Percentiles rank a stretch among this genome's conserved stretches.
Evolutionary conservation across 2,888 invertebrate species (phyloP).

Genomic region (Leucophenga montana): DNA sequence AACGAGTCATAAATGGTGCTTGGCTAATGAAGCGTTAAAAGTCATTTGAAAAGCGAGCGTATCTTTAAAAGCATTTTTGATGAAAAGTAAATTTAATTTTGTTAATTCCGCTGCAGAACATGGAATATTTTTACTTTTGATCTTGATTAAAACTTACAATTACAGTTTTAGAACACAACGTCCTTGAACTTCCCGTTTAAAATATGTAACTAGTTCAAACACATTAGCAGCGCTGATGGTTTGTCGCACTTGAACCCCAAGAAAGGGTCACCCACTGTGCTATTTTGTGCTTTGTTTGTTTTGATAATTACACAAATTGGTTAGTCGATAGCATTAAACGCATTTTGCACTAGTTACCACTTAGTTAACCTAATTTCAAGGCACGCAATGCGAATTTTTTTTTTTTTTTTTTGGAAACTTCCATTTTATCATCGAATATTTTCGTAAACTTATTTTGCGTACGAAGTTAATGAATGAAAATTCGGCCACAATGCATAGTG

Average conservation of each 20-base stretch:
- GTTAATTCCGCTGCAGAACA: background rate
- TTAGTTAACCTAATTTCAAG: conserved; percentile 61
- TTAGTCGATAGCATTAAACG: background rate
- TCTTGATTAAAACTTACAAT: background rate
- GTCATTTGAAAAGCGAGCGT: conserved; percentile 47
- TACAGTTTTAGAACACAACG: conserved; percentile 30
- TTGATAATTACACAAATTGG: background rate
- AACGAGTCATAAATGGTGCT: conserved; percentile 8
- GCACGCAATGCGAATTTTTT: conserved; percentile 52
- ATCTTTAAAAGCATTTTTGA: conserved; percentile 35
- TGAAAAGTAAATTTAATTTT: conserved; percentile 9
- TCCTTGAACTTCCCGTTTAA: conserved; percentile 56
- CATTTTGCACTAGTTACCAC: conserved; percentile 42
- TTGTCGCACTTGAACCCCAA: conserved; percentile 16
- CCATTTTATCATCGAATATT: conserved; percentile 7
- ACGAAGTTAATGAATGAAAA: background rate
- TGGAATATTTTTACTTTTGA: background rate
- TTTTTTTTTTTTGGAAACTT: no score
- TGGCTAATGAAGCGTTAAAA: conserved; percentile 39
- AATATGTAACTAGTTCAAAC: conserved; percentile 26
- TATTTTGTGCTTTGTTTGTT: conserved; percentile 11
- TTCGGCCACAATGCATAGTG: background rate
- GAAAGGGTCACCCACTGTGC: background rate
- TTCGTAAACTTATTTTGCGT: background rate
- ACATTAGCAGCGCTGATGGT: conserved; percentile 28